Evolutionary conservation across 2,888 invertebrate species (phyloP), one percentile per base, ranked within the genome.

Genomic region (Blera fallax): DNA sequence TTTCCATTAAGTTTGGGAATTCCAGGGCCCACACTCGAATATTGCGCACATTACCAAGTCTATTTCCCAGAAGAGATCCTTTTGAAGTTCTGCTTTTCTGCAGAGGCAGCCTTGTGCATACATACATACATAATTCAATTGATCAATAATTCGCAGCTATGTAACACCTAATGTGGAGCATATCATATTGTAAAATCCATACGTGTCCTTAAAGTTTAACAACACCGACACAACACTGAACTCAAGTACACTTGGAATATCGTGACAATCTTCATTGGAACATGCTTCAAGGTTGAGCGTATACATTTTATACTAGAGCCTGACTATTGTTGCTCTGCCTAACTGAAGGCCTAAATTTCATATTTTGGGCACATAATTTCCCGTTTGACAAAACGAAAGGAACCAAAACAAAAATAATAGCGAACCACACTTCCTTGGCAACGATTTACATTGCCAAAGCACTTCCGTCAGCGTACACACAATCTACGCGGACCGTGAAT

Each of bases 121-220:
- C 54, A 6, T 78, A 78, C 58, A 45, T 62, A 43, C 54, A 10
- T 78, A 78, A 78, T 78, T 78, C 78, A 78, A 69, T 78, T 78
- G 78, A 78, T 77, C 77, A 77, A 69, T 70, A 78, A 69, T 70
- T 69, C 78, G 62, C 69, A 78, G 60, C 78, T 62, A 78, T 18
- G 69, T 62, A 69, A 32, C 69, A 78, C 78, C 69, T 78, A 52
- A 78, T 78, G 52, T 43, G 8, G 27, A 70, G 78, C 60, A 45
- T 62, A 77, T 69, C 50, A 77, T 50, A 62, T 70, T 70, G 52
- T 78, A 62, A 78, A 54, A 78, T 78, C 69, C 69, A 69, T 69
- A 78, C 69, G 69, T 69, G 78, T 62, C 52, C 43, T 60, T 58
- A 67, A 34, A 50, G 14, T 10, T 14, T 29, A 24, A 62, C 52